These are phyloP conservation scores for Tupiocoris notatus DNA, from an alignment of 2,888 invertebrate genomes.

Conservation along the genomic window DNA sequence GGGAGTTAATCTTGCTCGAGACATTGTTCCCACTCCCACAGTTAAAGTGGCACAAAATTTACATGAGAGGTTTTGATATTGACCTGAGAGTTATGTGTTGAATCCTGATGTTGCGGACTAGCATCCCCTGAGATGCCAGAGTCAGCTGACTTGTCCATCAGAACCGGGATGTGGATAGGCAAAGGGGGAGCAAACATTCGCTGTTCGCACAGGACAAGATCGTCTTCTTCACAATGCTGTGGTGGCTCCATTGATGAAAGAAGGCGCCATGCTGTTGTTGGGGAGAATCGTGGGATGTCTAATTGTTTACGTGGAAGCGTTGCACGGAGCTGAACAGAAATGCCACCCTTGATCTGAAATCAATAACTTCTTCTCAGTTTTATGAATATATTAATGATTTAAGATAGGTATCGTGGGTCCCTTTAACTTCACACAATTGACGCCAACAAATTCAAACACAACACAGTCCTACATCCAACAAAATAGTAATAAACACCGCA, in stretches of 20 bases:
- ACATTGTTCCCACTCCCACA: too few relatives aligned
- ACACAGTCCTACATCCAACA: not conserved
- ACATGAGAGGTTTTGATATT: too few relatives aligned
- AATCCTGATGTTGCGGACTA: conserved; percentile 56
- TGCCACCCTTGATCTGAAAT: conserved; percentile 55
- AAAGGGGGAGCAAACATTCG: conserved; percentile 53
- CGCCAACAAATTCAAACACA: too few relatives aligned
- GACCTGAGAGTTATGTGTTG: conserved; percentile 53
- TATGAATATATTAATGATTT: too few relatives aligned
- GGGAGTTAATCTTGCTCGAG: too few relatives aligned
- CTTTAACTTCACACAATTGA: too few relatives aligned
- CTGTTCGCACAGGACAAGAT: conserved; percentile 58
- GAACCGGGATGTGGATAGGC: conserved; percentile 49
- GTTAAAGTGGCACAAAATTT: too few relatives aligned
- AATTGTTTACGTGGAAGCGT: conserved; percentile 76
- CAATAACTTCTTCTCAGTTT: too few relatives aligned
- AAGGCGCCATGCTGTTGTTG: conserved; percentile 78
- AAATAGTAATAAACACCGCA: too few relatives aligned
- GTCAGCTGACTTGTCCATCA: conserved; percentile 74
- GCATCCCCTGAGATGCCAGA: conserved; percentile 81
- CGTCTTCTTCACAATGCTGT: conserved; percentile 49
- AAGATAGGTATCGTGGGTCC: too few relatives aligned
- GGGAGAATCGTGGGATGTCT: conserved; percentile 76
- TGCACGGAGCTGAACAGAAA: conserved; percentile 71
- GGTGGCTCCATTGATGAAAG: conserved; percentile 62